Evolutionary conservation across 2,113 vertebrate genomes (phyloP).

Genomic region (Ammodytes dubius): DNA sequence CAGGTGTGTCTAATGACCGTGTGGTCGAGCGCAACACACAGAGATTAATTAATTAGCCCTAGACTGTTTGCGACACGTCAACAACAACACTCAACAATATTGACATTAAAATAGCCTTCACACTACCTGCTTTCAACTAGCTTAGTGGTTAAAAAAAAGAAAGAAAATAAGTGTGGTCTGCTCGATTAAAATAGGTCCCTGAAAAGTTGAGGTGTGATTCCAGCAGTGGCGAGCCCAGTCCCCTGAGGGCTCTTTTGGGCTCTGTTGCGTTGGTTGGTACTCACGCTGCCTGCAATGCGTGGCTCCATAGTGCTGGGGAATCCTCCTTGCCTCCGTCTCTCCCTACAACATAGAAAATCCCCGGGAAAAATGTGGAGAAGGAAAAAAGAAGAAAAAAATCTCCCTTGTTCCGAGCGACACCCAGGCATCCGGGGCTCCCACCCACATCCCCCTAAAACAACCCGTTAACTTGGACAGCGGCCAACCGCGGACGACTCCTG

Average conservation of each 20-base stretch:
- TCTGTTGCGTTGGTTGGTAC: constrained; percentile 68
- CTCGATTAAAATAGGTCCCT: constrained; percentile 48
- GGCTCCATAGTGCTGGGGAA: constrained; percentile 77
- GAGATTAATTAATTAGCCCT: constrained; percentile 15
- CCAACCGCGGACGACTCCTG: constrained; percentile 41
- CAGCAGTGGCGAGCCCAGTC: constrained; percentile 54
- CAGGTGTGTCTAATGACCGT: constrained; percentile 43
- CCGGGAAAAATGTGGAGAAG: constrained; percentile 19
- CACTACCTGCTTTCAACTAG: neutral
- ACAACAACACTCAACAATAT: constrained; percentile 1
- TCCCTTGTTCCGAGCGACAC: constrained; percentile 27
- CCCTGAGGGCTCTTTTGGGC: constrained; percentile 42
- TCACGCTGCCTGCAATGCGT: constrained; percentile 81
- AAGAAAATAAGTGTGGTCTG: constrained; percentile 3
- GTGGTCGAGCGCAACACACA: neutral
- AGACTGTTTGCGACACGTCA: constrained; percentile 8
- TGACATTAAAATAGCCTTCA: neutral
- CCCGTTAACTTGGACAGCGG: constrained; percentile 60
- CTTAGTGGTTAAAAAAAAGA: too few species aligned
- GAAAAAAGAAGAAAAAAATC: neutral
- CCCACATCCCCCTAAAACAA: constrained; percentile 44
- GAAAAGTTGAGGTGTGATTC: constrained; percentile 71
- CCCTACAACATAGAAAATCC: constrained; percentile 46
- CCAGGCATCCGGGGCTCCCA: constrained; percentile 37
- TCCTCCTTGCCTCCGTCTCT: constrained; percentile 56